Percentiles rank a stretch among this genome's conserved stretches.
Conservation (phyloP, 2,888 invertebrate species). For the Callyntrura sp. region DNA sequence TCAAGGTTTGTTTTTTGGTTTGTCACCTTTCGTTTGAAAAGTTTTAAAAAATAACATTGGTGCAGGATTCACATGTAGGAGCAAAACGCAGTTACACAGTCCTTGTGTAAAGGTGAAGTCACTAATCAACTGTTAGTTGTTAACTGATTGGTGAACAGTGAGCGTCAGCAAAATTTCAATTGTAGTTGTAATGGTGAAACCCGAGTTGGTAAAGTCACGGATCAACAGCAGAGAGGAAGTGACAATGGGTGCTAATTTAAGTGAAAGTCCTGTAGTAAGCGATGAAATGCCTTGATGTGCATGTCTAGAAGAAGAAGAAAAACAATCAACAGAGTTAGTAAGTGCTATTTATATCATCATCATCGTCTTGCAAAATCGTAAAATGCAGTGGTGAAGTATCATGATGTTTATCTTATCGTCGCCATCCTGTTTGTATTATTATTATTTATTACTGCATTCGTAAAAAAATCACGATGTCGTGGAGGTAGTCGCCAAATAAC, state of each 20-base stretch:
- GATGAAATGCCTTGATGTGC: neutral
- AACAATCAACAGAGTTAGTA: neutral
- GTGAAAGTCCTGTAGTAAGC: conserved; percentile 34
- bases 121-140: no score
- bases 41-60: neutral
- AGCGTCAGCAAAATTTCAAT: neutral
- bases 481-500: neutral
- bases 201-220: conserved; percentile 32
- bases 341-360: conserved; percentile 30
- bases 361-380: neutral
- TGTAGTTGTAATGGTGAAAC: neutral
- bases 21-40: neutral
- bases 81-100: no score
- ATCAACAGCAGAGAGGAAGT: conserved; percentile 46
- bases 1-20: neutral
- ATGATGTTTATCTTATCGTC: neutral
- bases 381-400: neutral
- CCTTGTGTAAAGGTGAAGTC: no score
- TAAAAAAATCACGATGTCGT: neutral
- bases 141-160: neutral
- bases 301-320: no score
- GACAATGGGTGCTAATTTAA: conserved; percentile 51
- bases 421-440: conserved; percentile 16
- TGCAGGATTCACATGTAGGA: no score
- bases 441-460: neutral